Evolutionary conservation across 2,888 invertebrate species (phyloP), one percentile per base, ranked within the genome.

Genomic region (Labia minor): DNA sequence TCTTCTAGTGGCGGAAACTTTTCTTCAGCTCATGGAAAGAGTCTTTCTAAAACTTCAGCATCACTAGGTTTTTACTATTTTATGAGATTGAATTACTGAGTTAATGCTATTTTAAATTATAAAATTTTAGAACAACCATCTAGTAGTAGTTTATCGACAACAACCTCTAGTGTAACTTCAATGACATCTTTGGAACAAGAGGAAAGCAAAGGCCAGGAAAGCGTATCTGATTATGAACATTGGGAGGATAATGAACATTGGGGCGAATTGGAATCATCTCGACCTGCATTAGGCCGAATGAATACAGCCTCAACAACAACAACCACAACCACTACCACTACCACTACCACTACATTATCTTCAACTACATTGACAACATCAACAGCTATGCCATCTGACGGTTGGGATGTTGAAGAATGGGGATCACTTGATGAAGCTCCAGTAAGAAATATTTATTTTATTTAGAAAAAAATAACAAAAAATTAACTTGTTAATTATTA

Each of bases 321-420:
- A 4, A 62, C 26, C 21, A 10, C 37, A 21, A 6, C 70, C 70
- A 21, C 18, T 2, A n/a, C 21, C 0, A 4, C 37, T 6, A 20
- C 4, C 26, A 1, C 26, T 6, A 1, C 19, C 21, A 1, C 6
- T 26, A 3, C 26, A 18, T 1, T 19, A 11, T 8, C 37, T 65
- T 19, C 64, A 4, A 8, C 37, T 65, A 11, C 19, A 1, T 3
- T 3, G 3, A 8, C 14, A 16, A 8, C 49, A 3, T 3, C 49
- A 49, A 14, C n/a, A 3, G 49, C 66, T 19, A 70, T 69, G 63
- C 70, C 68, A 11, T 81, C 82, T 61, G 85, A 89, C 77, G 90
- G 89, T 64, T 89, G 89, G 89, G 89, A 89, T 75, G 88, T 89
- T 76, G 91, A 90, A 73, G 91, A 91, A 76, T 92, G 91, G 91